Base-by-base conservation (phyloP, 2,888 invertebrate genomes). In the Mesorhabditis spiculigera region DNA sequence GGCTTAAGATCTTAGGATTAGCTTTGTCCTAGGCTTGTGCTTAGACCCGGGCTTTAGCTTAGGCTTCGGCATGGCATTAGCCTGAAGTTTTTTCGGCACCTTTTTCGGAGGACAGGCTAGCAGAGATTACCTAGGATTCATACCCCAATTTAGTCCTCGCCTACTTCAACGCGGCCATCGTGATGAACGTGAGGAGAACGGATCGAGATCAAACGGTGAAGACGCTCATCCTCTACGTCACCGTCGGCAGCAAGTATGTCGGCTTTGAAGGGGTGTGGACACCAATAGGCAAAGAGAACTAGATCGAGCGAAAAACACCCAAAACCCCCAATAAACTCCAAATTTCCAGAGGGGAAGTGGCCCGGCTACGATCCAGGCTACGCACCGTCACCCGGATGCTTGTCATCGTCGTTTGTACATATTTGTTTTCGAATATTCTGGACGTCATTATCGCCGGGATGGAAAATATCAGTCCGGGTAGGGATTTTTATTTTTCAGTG, bases 161-260 rank as follows among this genome's bases (percentile, higher is more conserved):
- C 41, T 83, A 80, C 70, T 83, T 81, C 77, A 83, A 83, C 66
- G 73, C 77, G 5, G 72, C 73, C 42, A 83, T 83, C 65, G 83
- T 83, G 43, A 73, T 77, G 75, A 83, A 80, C 67, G 77, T 83
- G 62, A 67, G 81, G 28, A 71, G 71, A 64, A 77, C 81, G 6
- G 81, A 83, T 66, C 66, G 77, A 10, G 82, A 83, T 66, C 78
- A 79, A 61, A 80, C 80, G 4, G 78, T 83, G 63, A 83, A 83
- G 68, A 79, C 81, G 5, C 73, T 83, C 13, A 80, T 83, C n/a
- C 74, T 82, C 1, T 81, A 79, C 65, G 77, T 81, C 10, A 82
- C 83, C 8, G 79, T 80, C 8, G 83, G 83, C 65, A 74, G 76
- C 5, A 78, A 77, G 82, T 82, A 68, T 66, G 75, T 28, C n/a